Percentiles rank a stretch among this genome's conserved stretches.
phyloP scores from a whole-genome alignment of 2,797 vertebrate species.

The Jordanella pulchra region DNA sequence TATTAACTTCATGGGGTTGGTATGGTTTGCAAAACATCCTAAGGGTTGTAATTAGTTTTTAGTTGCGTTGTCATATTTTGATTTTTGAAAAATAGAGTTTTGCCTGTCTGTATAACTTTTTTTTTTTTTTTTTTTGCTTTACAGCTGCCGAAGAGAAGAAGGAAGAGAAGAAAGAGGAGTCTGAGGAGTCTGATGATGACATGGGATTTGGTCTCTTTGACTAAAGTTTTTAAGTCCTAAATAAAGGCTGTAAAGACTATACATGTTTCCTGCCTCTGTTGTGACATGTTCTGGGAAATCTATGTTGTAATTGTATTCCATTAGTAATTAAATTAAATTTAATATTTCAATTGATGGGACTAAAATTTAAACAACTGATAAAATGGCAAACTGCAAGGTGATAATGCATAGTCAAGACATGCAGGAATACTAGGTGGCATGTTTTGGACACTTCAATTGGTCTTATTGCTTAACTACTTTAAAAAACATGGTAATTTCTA shows the following conservation, averaged over 20 bases:
- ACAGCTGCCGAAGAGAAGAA: conserved; percentile 89
- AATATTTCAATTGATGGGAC: neutral
- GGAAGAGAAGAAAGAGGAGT: conserved; percentile 96
- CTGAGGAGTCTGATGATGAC: conserved; percentile 95
- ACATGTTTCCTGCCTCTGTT: neutral
- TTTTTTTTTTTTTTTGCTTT: conserved; percentile 28
- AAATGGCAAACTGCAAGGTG: neutral
- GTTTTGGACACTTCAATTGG: neutral
- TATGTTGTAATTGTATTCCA: neutral
- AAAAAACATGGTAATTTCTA: too few relatives aligned
- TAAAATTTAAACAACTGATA: neutral
- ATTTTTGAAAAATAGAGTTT: neutral
- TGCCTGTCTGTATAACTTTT: neutral
- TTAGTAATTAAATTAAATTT: too few relatives aligned
- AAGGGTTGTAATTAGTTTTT: neutral
- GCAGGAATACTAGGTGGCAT: conserved; percentile 7
- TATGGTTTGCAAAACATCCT: neutral
- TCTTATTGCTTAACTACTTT: too few relatives aligned
- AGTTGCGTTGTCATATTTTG: neutral
- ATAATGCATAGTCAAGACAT: neutral
- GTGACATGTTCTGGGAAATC: neutral
- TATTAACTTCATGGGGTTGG: neutral
- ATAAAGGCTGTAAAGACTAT: conserved; percentile 68
- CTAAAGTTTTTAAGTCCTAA: conserved; percentile 70
- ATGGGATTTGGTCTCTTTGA: conserved; percentile 97